phyloP scores from a whole-genome alignment of 1,140 invertebrate species.

The Limonius californicus region DNA sequence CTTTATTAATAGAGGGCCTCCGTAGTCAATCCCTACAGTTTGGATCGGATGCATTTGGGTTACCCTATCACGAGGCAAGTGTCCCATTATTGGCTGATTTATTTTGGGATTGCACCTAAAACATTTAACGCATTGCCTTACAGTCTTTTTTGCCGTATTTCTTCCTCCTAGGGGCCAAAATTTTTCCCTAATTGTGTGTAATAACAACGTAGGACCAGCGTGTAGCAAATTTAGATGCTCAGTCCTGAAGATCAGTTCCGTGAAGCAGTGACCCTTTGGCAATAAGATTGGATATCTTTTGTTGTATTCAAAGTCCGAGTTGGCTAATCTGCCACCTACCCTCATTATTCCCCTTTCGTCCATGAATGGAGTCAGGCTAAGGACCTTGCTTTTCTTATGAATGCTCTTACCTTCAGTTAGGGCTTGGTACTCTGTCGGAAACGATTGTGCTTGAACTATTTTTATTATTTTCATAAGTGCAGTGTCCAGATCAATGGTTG shows the following conservation, averaged over 20 bases:
- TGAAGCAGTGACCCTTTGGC: neutral
- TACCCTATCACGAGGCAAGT: conserved; percentile 37
- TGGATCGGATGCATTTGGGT: conserved; percentile 34
- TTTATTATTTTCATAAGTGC: too few species aligned
- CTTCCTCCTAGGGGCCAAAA: conserved; percentile 39
- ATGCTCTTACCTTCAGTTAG: too few species aligned
- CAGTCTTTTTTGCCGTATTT: conserved; percentile 26
- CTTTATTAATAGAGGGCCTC: conserved; percentile 2
- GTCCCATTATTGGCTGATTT: conserved; percentile 37
- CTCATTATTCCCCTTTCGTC: neutral
- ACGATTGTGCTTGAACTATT: too few species aligned
- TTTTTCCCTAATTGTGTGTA: conserved; percentile 26
- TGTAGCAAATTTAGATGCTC: conserved; percentile 31
- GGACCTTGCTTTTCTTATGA: too few species aligned
- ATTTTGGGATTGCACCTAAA: conserved; percentile 29
- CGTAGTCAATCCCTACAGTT: conserved; percentile 36
- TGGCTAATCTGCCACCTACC: neutral
- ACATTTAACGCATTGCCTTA: conserved; percentile 39
- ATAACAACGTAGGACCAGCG: conserved; percentile 40
- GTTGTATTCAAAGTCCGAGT: neutral
- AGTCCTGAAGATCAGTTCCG: neutral
- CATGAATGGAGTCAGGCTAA: neutral
- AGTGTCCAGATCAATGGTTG: too few species aligned
- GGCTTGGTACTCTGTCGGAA: too few species aligned
- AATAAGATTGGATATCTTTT: neutral